Base-by-base conservation (phyloP, 92 coral and sea anemone species). In the Paragorgia papillata region DNA sequence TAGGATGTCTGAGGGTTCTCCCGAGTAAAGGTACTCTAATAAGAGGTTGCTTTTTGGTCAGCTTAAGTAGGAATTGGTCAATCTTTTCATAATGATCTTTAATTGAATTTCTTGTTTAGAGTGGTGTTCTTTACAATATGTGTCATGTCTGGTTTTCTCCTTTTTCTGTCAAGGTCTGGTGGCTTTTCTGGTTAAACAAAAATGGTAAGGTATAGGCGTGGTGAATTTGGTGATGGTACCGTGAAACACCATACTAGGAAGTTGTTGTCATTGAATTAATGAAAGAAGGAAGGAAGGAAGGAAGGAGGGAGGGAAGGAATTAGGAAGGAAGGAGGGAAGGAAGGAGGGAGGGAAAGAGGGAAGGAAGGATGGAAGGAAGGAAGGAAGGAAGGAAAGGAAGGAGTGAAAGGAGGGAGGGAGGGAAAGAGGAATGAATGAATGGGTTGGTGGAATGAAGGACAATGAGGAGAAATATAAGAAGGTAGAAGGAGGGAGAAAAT, bases 61-160 rank as follows among this genome's bases (percentile, higher is more conserved):
- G n/a, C n/a, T n/a, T n/a, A n/a, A n/a, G n/a, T n/a, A n/a, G n/a
- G n/a, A n/a, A n/a, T n/a, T n/a, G n/a, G n/a, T n/a, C n/a, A n/a
- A n/a, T n/a, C n/a, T n/a, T n/a, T n/a, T n/a, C n/a, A n/a, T n/a
- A n/a, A n/a, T n/a, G n/a, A n/a, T n/a, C n/a, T 44, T 66, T 0
- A 41, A 30, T 19, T 41, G 25, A 10, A 41, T 67, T 44, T 18
- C 20, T 26, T 48, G 34, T 49, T 49, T 68, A 68, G 75, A 46
- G 54, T 68, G 75, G 75, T 68, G 75, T 49, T 48, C 59, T 1
- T 10, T 57, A 1, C 41, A 68, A 18, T 68, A 68, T 13, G 26
- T 14, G 35, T 68, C 31, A 0, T 68, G 58, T 37, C 41, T 68
- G 50, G 27, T 25, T 13, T 26, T 37, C 7, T 44, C 24, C 5